Conservation (phyloP, 2,797 vertebrate genomes). For the Mormyrus hasselquistii region DNA sequence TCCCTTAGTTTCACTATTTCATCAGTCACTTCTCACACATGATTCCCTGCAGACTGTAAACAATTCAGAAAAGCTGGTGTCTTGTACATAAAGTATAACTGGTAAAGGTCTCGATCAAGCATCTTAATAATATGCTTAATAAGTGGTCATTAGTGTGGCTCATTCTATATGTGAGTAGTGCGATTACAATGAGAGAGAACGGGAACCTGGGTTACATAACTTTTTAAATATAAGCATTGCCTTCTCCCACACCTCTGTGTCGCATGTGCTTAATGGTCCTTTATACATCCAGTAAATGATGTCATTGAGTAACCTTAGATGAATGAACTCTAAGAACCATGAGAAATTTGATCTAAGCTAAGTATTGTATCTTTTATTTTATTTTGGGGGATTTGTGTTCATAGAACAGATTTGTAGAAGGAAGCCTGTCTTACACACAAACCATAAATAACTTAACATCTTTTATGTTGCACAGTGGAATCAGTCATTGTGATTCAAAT, state of each 20-base stretch:
- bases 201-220: not conserved
- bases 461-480: not conserved
- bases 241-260: not conserved
- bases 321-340: not conserved
- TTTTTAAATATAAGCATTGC: not conserved
- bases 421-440: not conserved
- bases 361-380: not conserved
- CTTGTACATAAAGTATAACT: not conserved
- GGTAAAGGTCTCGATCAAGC: not conserved
- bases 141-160: not conserved
- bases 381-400: not conserved
- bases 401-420: not conserved
- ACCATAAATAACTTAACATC: not conserved
- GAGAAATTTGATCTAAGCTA: not conserved
- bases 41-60: not conserved
- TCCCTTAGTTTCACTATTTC: not conserved
- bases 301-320: too few species aligned
- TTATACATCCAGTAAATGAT: not conserved
- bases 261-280: too few species aligned
- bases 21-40: not conserved
- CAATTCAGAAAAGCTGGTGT: not conserved
- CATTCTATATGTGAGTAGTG: not conserved
- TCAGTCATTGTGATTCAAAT: not conserved
- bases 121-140: not conserved
- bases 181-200: not conserved